Evolutionary conservation across 2,888 invertebrate genomes (phyloP).

Genomic region (Scaptomyza reducta): DNA sequence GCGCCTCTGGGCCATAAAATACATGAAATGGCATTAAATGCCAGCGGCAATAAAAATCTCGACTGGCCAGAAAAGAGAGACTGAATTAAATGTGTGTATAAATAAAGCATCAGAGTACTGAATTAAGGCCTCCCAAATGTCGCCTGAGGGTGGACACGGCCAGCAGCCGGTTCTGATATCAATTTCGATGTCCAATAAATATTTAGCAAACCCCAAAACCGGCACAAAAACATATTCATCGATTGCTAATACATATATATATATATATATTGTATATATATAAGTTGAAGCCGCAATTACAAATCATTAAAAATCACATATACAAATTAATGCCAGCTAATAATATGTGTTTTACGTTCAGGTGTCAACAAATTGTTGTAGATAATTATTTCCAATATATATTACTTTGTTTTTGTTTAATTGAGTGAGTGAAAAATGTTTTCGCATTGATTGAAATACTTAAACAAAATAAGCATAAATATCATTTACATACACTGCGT

Average conservation of each 20-base stretch:
- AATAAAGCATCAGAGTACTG: conserved; percentile 25
- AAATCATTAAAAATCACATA: conserved; percentile 30
- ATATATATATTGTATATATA: conserved; percentile 19
- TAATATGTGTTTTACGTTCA: background rate
- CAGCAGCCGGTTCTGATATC: conserved; percentile 43
- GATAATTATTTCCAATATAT: background rate
- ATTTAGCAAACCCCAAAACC: conserved; percentile 24
- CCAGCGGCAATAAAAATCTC: conserved; percentile 52
- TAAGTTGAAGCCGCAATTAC: conserved; percentile 14
- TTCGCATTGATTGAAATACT: background rate
- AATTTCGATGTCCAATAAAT: conserved; percentile 44
- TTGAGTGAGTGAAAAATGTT: background rate
- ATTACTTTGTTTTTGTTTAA: background rate
- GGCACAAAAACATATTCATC: conserved; percentile 31
- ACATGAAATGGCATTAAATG: conserved; percentile 58
- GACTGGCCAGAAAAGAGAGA: conserved; percentile 23
- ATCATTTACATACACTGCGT: background rate
- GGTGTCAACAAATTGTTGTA: background rate
- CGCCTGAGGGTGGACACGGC: conserved; percentile 27
- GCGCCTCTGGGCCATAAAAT: conserved; percentile 62
- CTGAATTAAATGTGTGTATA: conserved; percentile 20
- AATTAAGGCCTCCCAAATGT: conserved; percentile 48
- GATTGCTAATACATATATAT: conserved; percentile 24
- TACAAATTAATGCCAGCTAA: conserved; percentile 10
- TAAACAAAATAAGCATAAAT: background rate